A percentile compares a stretch with the other conserved stretches of the same genome.
Conservation (phyloP, 2,888 invertebrate species). For the Nephrocerus scutellatus region DNA sequence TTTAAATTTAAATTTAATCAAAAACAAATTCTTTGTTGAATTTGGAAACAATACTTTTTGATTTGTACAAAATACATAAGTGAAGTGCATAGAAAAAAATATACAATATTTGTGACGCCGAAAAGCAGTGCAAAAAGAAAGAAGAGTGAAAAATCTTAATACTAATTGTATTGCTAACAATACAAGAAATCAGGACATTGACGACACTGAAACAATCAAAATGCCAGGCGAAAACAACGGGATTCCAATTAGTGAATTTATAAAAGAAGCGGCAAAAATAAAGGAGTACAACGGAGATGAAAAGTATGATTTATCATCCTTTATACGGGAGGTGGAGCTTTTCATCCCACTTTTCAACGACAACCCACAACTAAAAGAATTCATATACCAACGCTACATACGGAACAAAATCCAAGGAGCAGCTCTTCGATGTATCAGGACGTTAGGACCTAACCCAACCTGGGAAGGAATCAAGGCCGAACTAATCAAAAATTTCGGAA, state of each 20-base stretch:
- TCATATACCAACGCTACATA: constrained; percentile 14
- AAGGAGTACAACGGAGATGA: constrained; percentile 15
- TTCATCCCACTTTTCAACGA: constrained; percentile 16
- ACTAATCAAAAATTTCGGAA: constrained; percentile 9
- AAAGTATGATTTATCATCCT: constrained; percentile 17
- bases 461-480: constrained; percentile 10
- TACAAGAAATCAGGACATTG: too few species aligned
- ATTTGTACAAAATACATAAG: too few species aligned
- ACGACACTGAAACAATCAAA: not conserved
- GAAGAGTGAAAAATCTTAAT: too few species aligned
- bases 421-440: constrained; percentile 6
- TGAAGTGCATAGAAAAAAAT: too few species aligned
- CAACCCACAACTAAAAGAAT: constrained; percentile 13
- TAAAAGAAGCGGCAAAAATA: constrained; percentile 19
- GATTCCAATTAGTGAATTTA: constrained; percentile 13
- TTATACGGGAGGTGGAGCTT: constrained; percentile 19
- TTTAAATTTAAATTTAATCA: too few species aligned
- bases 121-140: too few species aligned
- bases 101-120: too few species aligned
- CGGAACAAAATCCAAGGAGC: constrained; percentile 15
- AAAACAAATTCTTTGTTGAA: too few species aligned
- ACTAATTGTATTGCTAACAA: too few species aligned
- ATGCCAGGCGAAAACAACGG: not conserved
- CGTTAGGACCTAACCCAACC: constrained; percentile 8
- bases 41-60: too few species aligned